A percentile compares a stretch with the other conserved stretches of the same genome.
Evolutionary conservation across 2,888 invertebrate species (phyloP).

Genomic region (Xanthia icteritia): DNA sequence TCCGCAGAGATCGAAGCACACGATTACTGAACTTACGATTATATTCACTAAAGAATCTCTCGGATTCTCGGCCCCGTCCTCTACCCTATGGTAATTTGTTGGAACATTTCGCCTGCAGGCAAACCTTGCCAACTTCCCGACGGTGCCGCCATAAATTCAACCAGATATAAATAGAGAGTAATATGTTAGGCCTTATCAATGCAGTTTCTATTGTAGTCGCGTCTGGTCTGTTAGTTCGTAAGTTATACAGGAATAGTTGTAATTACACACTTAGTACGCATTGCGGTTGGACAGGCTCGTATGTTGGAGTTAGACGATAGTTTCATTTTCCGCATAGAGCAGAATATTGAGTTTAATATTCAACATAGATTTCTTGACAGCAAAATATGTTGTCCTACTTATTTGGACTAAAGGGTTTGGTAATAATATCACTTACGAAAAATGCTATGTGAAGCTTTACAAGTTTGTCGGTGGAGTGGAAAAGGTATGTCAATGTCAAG

Average conservation of each 20-base stretch:
- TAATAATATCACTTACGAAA: background rate
- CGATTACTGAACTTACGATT: constrained; percentile 81
- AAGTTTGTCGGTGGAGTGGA: background rate
- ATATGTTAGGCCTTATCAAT: constrained; percentile 70
- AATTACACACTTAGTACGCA: constrained; percentile 48
- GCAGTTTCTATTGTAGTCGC: constrained; percentile 68
- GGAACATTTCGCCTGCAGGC: constrained; percentile 66
- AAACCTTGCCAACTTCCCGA: constrained; percentile 60
- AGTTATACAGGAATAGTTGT: constrained; percentile 49
- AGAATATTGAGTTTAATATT: constrained; percentile 22
- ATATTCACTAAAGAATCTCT: constrained; percentile 77
- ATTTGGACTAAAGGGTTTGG: background rate
- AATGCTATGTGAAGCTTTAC: background rate
- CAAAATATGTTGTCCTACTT: background rate
- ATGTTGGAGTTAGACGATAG: constrained; percentile 14
- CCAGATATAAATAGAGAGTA: constrained; percentile 71
- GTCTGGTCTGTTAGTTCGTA: constrained; percentile 52
- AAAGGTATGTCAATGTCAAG: background rate
- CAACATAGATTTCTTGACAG: background rate
- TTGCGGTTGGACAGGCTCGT: constrained; percentile 34
- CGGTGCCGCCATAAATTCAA: constrained; percentile 67
- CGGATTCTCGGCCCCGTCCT: constrained; percentile 39
- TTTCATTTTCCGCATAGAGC: constrained; percentile 21
- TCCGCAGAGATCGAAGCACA: constrained; percentile 80
- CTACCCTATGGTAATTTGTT: constrained; percentile 71